These are phyloP conservation scores for Gavialis gangeticus DNA, from an alignment of 2,113 vertebrate species.

Conservation along the genomic window DNA sequence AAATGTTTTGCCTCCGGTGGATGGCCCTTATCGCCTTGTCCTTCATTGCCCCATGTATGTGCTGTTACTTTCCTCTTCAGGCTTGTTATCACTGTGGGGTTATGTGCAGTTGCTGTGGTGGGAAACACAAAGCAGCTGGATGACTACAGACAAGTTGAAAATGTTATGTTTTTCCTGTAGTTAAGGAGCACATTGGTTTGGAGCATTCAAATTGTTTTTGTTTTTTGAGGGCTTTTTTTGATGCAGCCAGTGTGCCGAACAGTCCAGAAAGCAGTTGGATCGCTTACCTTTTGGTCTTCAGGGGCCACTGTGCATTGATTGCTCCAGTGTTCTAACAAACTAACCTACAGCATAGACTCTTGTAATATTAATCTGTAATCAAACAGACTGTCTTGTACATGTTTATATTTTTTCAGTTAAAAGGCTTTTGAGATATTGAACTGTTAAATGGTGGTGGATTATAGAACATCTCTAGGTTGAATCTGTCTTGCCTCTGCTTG, in stretches of 20 bases:
- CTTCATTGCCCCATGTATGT: constrained; percentile 96
- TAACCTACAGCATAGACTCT: constrained; percentile 76
- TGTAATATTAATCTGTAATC: constrained; percentile 83
- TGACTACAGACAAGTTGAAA: constrained; percentile 75
- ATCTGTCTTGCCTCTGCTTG: constrained; percentile 44
- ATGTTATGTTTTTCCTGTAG: constrained; percentile 53
- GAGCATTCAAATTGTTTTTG: constrained; percentile 52
- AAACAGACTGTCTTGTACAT: constrained; percentile 79
- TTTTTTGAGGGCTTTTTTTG: background rate
- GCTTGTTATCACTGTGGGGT: constrained; percentile 94
- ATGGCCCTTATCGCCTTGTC: constrained; percentile 94
- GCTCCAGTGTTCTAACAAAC: constrained; percentile 78
- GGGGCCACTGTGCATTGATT: constrained; percentile 68
- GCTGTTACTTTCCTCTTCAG: constrained; percentile 96
- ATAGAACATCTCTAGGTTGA: constrained; percentile 58
- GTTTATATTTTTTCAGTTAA: constrained; percentile 81
- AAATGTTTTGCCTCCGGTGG: constrained; percentile 96
- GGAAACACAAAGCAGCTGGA: constrained; percentile 93
- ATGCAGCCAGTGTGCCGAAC: constrained; percentile 68
- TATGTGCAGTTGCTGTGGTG: constrained; percentile 94
- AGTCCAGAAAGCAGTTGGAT: constrained; percentile 53
- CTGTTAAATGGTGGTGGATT: constrained; percentile 70
- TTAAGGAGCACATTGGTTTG: constrained; percentile 68
- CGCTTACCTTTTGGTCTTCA: background rate
- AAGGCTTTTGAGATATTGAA: constrained; percentile 78